Evolutionary conservation across 1,140 invertebrate species (phyloP), one percentile per base, ranked within the genome.

Genomic region (Sitophilus oryzae): DNA sequence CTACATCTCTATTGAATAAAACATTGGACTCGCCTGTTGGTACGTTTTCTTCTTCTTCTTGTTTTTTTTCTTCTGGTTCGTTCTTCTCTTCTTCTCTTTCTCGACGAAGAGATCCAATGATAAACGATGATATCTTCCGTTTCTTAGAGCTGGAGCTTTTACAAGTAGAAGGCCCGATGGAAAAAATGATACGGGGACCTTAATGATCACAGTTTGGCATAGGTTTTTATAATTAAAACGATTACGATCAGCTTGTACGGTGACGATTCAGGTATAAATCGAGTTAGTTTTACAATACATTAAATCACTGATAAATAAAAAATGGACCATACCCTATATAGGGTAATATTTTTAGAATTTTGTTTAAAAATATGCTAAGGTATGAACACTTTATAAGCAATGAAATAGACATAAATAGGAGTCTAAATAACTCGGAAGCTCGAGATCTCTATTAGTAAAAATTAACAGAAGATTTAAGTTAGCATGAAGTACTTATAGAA

Each of bases 141-240:
- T 30, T 55, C 52, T 55, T 44, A 55, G 52, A 55, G 52, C 19
- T 35, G 44, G 16, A 43, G 37, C 52, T 30, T 42, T 46, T 48
- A 55, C 37, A 20, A 42, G 2, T 18, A 19, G 4, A 22, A 22
- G 40, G 47, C n/a, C n/a, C 49, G 53, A 56, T 56, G 38, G 53
- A 56, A 49, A 56, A 43, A 44, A 41, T 43, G 53, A 56, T 56
- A 56, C 36, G 45, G 38, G 47, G 43, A n/a, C n/a, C 44, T 45
- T 56, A 56, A 56, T 56, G 53, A 56, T 49, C 53, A 40, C 37
- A 56, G 47, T 48, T 56, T 55, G 47, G 47, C 30, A 56, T 53
- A 53, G 41, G 25, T 30, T 30, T 30, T 30, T 30, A 30, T 30
- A 30, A 30, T 30, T 30, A 30, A 30, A 30, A 11, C 11, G 25